Conservation (phyloP, 2,797 vertebrate genomes). For the Poecile montanus region DNA sequence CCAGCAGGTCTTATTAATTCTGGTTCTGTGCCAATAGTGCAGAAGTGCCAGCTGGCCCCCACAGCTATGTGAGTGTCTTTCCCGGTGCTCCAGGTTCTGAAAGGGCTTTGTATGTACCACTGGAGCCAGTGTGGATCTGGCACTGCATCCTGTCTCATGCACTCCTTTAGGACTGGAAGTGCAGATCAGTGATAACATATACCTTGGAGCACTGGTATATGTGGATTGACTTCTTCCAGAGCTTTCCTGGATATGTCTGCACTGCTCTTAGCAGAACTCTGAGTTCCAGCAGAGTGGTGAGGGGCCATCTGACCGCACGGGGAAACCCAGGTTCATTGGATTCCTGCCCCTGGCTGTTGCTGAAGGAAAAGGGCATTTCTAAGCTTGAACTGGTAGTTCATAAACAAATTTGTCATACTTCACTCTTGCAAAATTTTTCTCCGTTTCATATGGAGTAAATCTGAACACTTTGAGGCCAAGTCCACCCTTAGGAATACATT, state of each 20-base stretch:
- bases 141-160: neutral
- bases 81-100: neutral
- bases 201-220: neutral
- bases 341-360: neutral
- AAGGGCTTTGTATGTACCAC: neutral
- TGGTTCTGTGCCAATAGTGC: neutral
- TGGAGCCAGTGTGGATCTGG: neutral
- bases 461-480: neutral
- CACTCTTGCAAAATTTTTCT: neutral
- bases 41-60: constrained; percentile 23
- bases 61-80: neutral
- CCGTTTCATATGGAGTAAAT: neutral
- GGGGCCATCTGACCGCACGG: neutral
- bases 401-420: neutral
- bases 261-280: neutral
- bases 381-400: neutral
- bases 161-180: neutral
- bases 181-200: neutral
- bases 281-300: neutral
- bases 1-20: constrained; percentile 24
- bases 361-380: neutral
- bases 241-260: neutral
- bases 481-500: neutral
- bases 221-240: constrained; percentile 9
- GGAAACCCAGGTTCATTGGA: accelerated